Evolutionary conservation across 1,140 invertebrate species (phyloP).

Genomic region (Manduca sexta): DNA sequence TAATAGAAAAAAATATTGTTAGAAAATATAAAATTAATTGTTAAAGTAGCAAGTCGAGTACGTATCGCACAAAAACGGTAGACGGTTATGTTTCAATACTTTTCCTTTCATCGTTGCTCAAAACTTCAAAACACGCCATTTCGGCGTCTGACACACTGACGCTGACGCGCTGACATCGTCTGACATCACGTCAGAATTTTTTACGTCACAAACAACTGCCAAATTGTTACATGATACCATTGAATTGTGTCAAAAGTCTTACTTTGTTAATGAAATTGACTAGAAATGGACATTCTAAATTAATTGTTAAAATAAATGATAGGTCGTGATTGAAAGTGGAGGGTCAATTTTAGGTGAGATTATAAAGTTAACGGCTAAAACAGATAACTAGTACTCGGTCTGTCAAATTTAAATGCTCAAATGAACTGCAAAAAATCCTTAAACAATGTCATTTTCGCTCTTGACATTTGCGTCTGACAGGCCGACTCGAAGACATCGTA

Average conservation of each 20-base stretch:
- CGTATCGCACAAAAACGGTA: constrained; percentile 47
- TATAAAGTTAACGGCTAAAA: constrained; percentile 1
- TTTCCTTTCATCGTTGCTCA: background rate
- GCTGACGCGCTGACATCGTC: too few relatives aligned
- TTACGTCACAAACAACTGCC: constrained; percentile 17
- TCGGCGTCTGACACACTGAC: background rate
- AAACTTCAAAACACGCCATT: background rate
- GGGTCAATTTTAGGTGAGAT: constrained; percentile 48
- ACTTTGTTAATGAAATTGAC: constrained; percentile 16
- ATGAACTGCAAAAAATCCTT: too few relatives aligned
- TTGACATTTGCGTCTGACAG: too few relatives aligned
- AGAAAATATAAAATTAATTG: constrained; percentile 43
- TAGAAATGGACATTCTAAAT: constrained; percentile 32
- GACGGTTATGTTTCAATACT: constrained; percentile 1
- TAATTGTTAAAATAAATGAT: constrained; percentile 27
- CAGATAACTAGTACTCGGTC: background rate
- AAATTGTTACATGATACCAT: constrained; percentile 19
- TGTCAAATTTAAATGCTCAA: background rate
- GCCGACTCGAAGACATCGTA: too few relatives aligned
- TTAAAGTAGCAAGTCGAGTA: constrained; percentile 45
- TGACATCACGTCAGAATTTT: too few relatives aligned
- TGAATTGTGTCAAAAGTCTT: constrained; percentile 7
- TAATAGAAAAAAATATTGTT: constrained; percentile 46
- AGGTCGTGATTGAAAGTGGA: constrained; percentile 22
- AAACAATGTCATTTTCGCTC: too few relatives aligned